These are phyloP conservation scores for Frankliniella intonsa DNA, from an alignment of 2,888 invertebrate species.

Conservation along the genomic window DNA sequence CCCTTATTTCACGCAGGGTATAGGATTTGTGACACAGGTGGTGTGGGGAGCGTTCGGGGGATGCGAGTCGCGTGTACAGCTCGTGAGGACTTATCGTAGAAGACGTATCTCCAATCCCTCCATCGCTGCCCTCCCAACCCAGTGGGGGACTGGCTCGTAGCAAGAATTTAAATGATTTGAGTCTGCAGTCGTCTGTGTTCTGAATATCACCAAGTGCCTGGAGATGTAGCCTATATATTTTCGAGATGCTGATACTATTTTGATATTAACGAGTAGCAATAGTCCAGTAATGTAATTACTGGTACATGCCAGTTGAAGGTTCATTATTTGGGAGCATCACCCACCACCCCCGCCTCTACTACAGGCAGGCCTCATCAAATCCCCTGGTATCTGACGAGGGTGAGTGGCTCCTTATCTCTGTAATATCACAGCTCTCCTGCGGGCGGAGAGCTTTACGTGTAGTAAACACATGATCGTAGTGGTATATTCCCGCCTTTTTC, in stretches of 20 bases:
- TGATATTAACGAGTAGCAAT: too few species aligned
- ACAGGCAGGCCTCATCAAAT: background rate
- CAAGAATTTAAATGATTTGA: too few species aligned
- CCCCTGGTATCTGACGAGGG: background rate
- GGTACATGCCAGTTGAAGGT: background rate
- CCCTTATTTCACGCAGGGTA: conserved; percentile 2
- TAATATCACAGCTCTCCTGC: background rate
- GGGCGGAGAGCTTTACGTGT: conserved; percentile 4
- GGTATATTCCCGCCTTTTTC: background rate
- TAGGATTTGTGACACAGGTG: conserved; percentile 8
- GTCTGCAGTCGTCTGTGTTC: too few species aligned
- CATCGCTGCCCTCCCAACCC: background rate
- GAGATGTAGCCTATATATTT: too few species aligned
- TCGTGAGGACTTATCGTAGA: too few species aligned
- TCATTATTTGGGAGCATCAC: conserved; percentile 8
- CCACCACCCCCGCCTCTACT: background rate
- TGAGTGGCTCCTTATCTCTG: background rate
- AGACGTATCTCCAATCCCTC: conserved; percentile 8
- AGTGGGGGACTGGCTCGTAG: too few species aligned
- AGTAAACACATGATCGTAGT: background rate
- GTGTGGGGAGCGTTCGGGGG: background rate
- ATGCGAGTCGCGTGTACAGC: too few species aligned
- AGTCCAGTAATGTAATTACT: too few species aligned
- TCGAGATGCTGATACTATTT: too few species aligned
- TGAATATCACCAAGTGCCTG: too few species aligned